Conservation (phyloP, 2,797 vertebrate genomes). For the Momotus momota region DNA sequence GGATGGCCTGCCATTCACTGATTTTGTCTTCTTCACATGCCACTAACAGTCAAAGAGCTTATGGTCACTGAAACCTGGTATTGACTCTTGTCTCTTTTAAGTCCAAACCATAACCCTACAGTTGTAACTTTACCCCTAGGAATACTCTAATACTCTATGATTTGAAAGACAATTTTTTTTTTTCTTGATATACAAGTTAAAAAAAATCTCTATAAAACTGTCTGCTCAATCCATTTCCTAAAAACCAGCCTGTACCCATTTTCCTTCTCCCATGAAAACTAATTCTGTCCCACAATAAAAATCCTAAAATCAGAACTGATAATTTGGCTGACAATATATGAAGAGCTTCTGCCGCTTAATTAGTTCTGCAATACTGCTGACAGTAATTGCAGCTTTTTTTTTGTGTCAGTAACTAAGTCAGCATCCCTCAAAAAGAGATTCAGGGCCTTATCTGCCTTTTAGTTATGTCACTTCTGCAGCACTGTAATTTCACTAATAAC, state of each 20-base stretch:
- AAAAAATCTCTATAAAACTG: neutral
- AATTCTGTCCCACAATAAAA: neutral
- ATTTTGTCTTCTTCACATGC: neutral
- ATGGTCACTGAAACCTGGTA: neutral
- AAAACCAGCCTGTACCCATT: neutral
- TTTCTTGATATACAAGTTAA: neutral
- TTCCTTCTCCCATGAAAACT: neutral
- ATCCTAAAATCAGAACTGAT: conserved; percentile 13
- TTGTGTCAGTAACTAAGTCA: conserved; percentile 46
- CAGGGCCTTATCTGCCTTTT: neutral
- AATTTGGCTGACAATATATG: conserved; percentile 36
- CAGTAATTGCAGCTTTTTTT: conserved; percentile 42
- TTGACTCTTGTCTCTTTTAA: neutral
- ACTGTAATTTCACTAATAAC: conserved; percentile 3
- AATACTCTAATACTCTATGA: neutral
- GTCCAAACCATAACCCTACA: neutral
- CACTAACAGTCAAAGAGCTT: neutral
- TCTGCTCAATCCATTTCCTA: neutral
- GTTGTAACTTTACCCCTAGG: neutral
- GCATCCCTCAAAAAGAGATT: conserved; percentile 10
- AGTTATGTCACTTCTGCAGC: neutral
- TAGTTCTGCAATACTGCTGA: conserved; percentile 43
- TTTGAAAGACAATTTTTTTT: neutral
- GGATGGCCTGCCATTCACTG: neutral
- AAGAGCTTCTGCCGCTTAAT: conserved; percentile 21